Percentiles rank a stretch among this genome's conserved stretches.
These are phyloP conservation scores for Channa maculata DNA, from an alignment of 2,113 vertebrate species.

Conservation along the genomic window DNA sequence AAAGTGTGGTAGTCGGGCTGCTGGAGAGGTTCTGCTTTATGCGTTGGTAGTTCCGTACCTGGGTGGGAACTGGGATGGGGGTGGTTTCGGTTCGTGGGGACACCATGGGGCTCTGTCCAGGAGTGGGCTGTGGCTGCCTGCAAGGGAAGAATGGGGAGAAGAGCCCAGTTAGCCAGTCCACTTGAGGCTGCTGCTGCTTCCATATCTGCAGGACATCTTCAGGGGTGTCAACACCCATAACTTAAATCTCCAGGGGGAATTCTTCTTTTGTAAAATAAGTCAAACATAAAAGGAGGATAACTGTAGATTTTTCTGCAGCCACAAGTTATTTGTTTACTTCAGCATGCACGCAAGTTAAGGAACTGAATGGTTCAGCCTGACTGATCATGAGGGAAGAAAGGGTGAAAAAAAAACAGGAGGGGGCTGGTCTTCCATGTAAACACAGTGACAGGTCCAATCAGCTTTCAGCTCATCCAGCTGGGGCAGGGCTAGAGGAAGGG, in stretches of 20 bases:
- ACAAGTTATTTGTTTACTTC: conserved; percentile 55
- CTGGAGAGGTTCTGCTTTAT: conserved; percentile 97
- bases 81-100: conserved; percentile 91
- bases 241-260: background rate
- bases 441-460: conserved; percentile 70
- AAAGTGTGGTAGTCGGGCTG: conserved; percentile 86
- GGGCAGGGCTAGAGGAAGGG: conserved; percentile 41
- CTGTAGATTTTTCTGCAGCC: background rate
- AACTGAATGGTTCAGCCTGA: conserved; percentile 41
- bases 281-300: background rate
- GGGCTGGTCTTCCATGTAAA: conserved; percentile 75
- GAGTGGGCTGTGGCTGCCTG: conserved; percentile 87
- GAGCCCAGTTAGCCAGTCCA: conserved; percentile 32
- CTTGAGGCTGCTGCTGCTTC: conserved; percentile 29
- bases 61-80: conserved; percentile 95
- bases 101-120: conserved; percentile 80
- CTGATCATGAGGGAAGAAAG: conserved; percentile 30
- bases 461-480: conserved; percentile 1
- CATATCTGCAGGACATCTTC: conserved; percentile 44
- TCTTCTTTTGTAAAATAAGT: background rate
- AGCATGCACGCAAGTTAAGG: background rate
- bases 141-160: conserved; percentile 26
- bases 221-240: conserved; percentile 37
- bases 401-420: conserved; percentile 8
- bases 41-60: conserved; percentile 96